These are phyloP conservation scores for Elephantulus edwardii DNA, from an alignment of 2,113 vertebrate species.

Conservation along the genomic window DNA sequence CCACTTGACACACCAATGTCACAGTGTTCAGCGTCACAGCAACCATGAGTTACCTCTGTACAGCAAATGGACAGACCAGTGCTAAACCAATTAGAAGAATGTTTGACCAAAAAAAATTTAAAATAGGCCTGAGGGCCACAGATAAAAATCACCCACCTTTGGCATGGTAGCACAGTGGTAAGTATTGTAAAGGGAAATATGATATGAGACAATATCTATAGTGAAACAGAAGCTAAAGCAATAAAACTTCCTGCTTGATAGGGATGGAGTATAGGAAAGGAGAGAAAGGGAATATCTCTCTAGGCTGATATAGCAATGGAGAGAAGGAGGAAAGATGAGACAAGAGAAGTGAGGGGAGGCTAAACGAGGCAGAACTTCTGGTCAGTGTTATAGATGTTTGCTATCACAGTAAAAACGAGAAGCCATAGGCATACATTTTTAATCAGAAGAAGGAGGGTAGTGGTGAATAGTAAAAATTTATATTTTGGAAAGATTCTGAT, in stretches of 20 bases:
- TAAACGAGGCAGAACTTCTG: neutral
- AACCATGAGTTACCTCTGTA: too few relatives aligned
- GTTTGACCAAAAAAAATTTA: too few relatives aligned
- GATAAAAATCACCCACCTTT: too few relatives aligned
- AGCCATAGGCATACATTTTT: neutral
- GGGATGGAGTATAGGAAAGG: neutral
- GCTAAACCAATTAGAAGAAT: too few relatives aligned
- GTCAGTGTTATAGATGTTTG: neutral
- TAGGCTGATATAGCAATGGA: neutral
- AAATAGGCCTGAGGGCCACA: too few relatives aligned
- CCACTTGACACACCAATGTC: too few relatives aligned
- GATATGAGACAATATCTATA: too few relatives aligned
- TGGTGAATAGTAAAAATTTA: neutral
- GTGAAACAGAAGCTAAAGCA: neutral
- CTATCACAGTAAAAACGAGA: neutral
- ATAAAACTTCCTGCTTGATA: neutral
- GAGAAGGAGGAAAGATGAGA: neutral
- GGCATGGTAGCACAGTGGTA: too few relatives aligned
- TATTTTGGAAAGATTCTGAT: slow-evolving; percentile 23
- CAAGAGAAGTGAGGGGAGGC: neutral
- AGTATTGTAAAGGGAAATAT: too few relatives aligned
- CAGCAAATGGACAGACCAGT: too few relatives aligned
- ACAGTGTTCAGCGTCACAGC: too few relatives aligned
- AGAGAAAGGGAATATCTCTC: neutral
- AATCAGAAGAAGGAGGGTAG: neutral